Base-by-base conservation (phyloP, 2,113 vertebrate genomes). In the Brachionichthys hirsutus region DNA sequence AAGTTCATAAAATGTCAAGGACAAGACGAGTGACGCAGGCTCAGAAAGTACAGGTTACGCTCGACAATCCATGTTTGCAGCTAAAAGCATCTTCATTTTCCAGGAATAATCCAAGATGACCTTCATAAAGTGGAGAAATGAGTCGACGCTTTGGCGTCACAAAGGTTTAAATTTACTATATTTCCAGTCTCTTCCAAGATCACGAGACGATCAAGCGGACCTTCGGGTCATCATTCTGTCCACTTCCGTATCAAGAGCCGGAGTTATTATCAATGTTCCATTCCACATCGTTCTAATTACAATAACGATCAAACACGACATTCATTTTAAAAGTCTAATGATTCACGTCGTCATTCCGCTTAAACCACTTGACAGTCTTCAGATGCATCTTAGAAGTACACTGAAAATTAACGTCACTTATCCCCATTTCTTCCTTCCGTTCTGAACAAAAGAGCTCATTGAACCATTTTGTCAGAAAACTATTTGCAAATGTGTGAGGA, bases 11-110 rank as follows among this genome's bases (percentile, higher is more conserved):
- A 80, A 74, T 79, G 73, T 76, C 68, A 78, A 51, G 49, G 57
- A 16, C 54, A 66, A 55, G 56, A 56, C 50, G 35, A 65, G 38
- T 54, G 54, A 70, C 73, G 67, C 53, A 46, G 62, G 44, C 36
- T 20, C 34, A 71, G 64, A 78, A 82, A 80, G 75, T 81, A 81
- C 53, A 72, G 45, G 68, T 62, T 77, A 80, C 67, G 73, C 59
- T 73, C 69, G 67, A 55, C 62, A 38, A 43, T 58, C 55, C 59
- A 51, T 54, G 62, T 73, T 77, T 70, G 77, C 20, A 62, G 73
- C 58, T 77, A 62, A 69, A 55, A 71, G 60, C 59, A 78, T 19
- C 40, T 54, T 62, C 52, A 68, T 43, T 18, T 45, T 68, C 65
- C 77, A 62, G 57, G 67, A 59, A 73, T 79, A 74, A 65, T 60